phyloP scores from a whole-genome alignment of 2,888 invertebrate genomes.

The Sisyra terminalis region DNA sequence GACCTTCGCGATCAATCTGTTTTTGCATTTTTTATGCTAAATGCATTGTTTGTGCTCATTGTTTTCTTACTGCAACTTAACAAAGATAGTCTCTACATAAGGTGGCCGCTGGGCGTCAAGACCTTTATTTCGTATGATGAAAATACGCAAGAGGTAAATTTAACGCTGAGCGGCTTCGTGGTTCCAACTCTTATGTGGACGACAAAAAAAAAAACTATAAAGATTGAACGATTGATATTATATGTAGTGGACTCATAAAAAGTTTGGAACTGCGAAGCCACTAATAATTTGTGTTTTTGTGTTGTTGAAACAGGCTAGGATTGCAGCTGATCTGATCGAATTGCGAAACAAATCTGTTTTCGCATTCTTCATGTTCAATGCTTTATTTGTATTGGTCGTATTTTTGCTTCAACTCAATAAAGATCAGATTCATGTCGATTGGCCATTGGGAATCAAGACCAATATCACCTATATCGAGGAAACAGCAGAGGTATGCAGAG shows the following conservation, averaged over 20 bases:
- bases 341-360: slow-evolving; percentile 94
- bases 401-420: slow-evolving; percentile 98
- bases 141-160: slow-evolving; percentile 79
- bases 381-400: slow-evolving; percentile 96
- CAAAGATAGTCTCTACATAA: slow-evolving; percentile 89
- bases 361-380: slow-evolving; percentile 99
- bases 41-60: slow-evolving; percentile 96
- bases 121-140: slow-evolving; percentile 86
- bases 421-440: slow-evolving; percentile 93
- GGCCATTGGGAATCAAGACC: slow-evolving; percentile 91
- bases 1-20: slow-evolving; percentile 90
- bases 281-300: slow-evolving; percentile 5
- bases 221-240: neutral
- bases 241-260: neutral
- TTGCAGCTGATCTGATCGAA: slow-evolving; percentile 81
- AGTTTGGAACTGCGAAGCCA: slow-evolving; percentile 5
- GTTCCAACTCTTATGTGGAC: slow-evolving; percentile 7
- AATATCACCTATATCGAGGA: slow-evolving; percentile 89
- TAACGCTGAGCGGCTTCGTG: slow-evolving; percentile 15
- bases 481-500: slow-evolving; percentile 62
- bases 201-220: neutral
- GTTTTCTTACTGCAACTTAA: slow-evolving; percentile 97
- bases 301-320: slow-evolving; percentile 49
- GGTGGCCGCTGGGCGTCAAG: slow-evolving; percentile 92
- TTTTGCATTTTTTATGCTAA: slow-evolving; percentile 96